phyloP scores from a whole-genome alignment of 2,888 invertebrate genomes.

The Nephrotoma guestfalica region DNA sequence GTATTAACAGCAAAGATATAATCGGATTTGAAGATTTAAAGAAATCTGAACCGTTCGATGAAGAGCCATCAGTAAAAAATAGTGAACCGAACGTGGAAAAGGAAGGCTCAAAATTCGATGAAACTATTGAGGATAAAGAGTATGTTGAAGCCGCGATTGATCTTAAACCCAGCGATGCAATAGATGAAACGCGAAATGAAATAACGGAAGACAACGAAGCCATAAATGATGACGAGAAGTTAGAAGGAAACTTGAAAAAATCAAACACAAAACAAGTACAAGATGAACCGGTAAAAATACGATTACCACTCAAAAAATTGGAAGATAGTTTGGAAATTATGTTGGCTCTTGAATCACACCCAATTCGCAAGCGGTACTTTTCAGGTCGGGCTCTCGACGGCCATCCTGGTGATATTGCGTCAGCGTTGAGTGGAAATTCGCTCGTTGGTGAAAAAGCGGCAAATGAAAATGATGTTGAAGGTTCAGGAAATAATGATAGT shows the following conservation, averaged over 20 bases:
- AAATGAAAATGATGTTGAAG: conserved; percentile 8
- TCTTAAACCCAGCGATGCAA: conserved; percentile 21
- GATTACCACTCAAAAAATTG: conserved; percentile 35
- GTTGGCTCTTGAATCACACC: conserved; percentile 40
- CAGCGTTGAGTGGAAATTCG: conserved; percentile 45
- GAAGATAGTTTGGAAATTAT: conserved; percentile 41
- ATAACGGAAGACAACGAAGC: conserved; percentile 26
- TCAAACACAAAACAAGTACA: conserved; percentile 35
- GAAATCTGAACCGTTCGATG: conserved; percentile 15
- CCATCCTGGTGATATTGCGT: conserved; percentile 38
- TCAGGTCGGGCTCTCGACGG: conserved; percentile 17
- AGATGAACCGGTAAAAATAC: conserved; percentile 38
- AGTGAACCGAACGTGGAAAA: conserved; percentile 8
- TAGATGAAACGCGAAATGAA: conserved; percentile 26
- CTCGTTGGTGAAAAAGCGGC: conserved; percentile 32
- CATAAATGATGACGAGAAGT: conserved; percentile 38
- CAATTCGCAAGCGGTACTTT: conserved; percentile 14
- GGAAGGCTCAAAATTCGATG: conserved; percentile 27
- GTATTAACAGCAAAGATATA: conserved; percentile 29
- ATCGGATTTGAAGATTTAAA: conserved; percentile 31
- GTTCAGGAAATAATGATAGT: conserved; percentile 12
- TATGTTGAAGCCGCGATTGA: conserved; percentile 31
- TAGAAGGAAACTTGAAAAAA: conserved; percentile 36
- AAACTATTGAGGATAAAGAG: conserved; percentile 29
- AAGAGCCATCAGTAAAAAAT: conserved; percentile 5